Evolutionary conservation across 2,113 vertebrate species (phyloP).

Genomic region (Propithecus coquereli): DNA sequence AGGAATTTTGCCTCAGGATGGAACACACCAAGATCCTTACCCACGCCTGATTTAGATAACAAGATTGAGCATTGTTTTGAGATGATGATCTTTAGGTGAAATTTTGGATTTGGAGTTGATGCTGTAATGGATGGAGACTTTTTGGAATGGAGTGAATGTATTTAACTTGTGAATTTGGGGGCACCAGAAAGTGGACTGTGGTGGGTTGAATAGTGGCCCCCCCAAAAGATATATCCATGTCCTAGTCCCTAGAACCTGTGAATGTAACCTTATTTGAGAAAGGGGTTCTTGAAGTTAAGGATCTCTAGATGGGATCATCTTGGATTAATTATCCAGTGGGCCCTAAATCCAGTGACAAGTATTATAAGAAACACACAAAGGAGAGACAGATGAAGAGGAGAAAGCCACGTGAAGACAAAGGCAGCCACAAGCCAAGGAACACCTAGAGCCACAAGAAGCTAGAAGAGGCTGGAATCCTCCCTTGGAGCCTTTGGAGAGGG

Average conservation of each 20-base stretch:
- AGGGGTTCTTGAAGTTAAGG: not conserved
- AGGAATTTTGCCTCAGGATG: not conserved
- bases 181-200: not conserved
- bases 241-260: not conserved
- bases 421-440: not conserved
- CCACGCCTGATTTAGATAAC: not conserved
- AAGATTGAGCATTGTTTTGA: not conserved
- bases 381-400: not conserved
- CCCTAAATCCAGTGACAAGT: not conserved
- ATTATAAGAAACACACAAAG: not conserved
- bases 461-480: not conserved
- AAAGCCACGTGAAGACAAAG: not conserved
- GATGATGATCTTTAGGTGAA: not conserved
- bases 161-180: not conserved
- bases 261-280: not conserved
- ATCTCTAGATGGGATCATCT: not conserved
- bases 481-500: not conserved
- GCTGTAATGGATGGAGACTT: not conserved
- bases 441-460: not conserved
- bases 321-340: not conserved
- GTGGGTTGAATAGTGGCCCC: not conserved
- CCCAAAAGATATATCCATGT: fast-evolving
- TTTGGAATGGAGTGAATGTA: not conserved
- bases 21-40: not conserved
- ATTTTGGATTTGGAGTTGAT: not conserved